Conservation (phyloP, 2,113 vertebrate genomes). For the Prunella fulvescens region DNA sequence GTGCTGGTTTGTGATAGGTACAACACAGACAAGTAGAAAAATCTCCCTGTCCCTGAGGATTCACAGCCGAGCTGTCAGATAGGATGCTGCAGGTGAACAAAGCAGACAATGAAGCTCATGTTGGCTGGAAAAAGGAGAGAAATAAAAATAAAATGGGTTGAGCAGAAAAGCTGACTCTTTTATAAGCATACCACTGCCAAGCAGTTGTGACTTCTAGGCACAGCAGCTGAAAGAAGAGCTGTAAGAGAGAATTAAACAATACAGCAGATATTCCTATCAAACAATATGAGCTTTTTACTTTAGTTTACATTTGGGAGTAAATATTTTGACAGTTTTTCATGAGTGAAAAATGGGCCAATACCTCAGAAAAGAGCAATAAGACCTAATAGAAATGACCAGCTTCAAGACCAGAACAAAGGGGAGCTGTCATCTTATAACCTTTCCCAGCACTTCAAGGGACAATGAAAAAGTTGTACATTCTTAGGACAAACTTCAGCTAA, state of each 20-base stretch:
- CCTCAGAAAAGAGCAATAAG: neutral
- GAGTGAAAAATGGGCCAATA: conserved; percentile 11
- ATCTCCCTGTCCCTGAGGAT: neutral
- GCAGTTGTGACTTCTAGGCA: neutral
- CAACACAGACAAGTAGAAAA: neutral
- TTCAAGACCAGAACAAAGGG: neutral
- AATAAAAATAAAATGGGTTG: neutral
- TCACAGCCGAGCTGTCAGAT: neutral
- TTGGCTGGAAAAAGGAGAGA: neutral
- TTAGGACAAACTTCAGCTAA: neutral
- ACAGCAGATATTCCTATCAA: neutral
- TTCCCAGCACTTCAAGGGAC: neutral
- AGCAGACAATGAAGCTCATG: neutral
- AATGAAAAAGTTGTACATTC: neutral
- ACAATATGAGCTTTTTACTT: neutral
- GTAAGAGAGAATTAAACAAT: conserved; percentile 26
- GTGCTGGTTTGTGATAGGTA: neutral
- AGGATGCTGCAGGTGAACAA: neutral
- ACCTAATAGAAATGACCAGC: neutral
- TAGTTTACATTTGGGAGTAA: neutral
- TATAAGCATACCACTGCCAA: neutral
- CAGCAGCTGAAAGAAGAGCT: neutral
- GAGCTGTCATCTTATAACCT: neutral
- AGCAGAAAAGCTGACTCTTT: neutral
- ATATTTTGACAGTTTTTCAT: neutral